A percentile compares a stretch with the other conserved stretches of the same genome.
Evolutionary conservation across 2,797 vertebrate species (phyloP).

Genomic region (Podarcis lilfordi): DNA sequence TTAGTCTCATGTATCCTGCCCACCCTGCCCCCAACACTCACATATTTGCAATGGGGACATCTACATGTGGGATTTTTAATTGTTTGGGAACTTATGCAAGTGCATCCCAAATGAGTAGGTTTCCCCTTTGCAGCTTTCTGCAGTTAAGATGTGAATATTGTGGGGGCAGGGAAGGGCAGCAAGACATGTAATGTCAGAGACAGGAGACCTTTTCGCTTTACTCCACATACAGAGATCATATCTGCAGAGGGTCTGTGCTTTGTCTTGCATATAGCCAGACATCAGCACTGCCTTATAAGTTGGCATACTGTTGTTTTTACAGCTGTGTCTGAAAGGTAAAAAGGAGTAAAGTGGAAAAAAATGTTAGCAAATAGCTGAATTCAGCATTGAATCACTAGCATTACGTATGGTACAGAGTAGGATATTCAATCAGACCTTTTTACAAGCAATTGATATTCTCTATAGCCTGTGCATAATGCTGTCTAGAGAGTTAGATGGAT

Average conservation of each 20-base stretch:
- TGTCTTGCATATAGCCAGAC: not conserved
- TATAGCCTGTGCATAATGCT: slow-evolving; percentile 52
- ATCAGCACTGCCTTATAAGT: not conserved
- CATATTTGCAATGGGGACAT: not conserved
- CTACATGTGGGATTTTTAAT: not conserved
- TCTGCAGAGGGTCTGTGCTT: rapidly evolving
- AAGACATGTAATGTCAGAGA: too few relatives aligned
- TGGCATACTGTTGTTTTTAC: slow-evolving; percentile 21
- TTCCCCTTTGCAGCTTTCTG: not conserved
- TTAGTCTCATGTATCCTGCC: not conserved
- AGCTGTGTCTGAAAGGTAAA: slow-evolving; percentile 13
- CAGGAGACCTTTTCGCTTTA: not conserved
- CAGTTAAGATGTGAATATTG: not conserved
- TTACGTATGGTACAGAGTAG: slow-evolving; percentile 45
- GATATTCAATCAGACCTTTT: slow-evolving; percentile 60
- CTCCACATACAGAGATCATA: not conserved
- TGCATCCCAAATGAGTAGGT: not conserved
- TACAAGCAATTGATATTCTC: slow-evolving; percentile 61
- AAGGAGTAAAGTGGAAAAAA: slow-evolving; percentile 32
- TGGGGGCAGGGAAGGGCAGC: too few relatives aligned
- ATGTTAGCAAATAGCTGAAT: slow-evolving; percentile 50
- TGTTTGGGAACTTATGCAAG: not conserved
- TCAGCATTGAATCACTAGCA: slow-evolving; percentile 27
- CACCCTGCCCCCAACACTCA: not conserved
- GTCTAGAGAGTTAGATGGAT: slow-evolving; percentile 60